Conservation (phyloP, 1,140 invertebrate genomes). For the Macrocentrus cingulum region DNA sequence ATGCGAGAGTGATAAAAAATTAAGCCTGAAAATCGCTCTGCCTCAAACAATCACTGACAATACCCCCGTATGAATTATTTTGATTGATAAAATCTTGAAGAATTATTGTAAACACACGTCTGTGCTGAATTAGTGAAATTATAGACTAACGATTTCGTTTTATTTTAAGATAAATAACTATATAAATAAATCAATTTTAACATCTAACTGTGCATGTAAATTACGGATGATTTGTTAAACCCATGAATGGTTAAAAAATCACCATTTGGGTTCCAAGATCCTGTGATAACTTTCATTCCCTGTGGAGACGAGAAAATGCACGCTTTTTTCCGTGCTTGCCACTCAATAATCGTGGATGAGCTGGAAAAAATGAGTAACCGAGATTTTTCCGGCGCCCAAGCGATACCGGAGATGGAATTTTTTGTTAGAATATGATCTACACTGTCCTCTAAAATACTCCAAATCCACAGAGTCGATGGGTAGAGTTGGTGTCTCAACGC, state of each 20-base stretch:
- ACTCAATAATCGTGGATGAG: conserved; percentile 45
- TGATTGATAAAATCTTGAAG: neutral
- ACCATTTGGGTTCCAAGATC: conserved; percentile 43
- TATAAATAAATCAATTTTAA: conserved; percentile 11
- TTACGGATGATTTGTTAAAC: conserved; percentile 40
- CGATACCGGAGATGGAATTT: conserved; percentile 48
- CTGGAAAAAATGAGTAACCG: conserved; percentile 44
- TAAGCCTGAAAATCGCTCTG: conserved; percentile 36
- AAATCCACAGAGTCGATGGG: conserved; percentile 52
- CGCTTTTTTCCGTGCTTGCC: conserved; percentile 38
- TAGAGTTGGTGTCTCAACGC: conserved; percentile 51
- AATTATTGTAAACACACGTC: too few relatives aligned
- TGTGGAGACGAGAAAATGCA: conserved; percentile 36
- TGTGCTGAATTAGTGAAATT: too few relatives aligned
- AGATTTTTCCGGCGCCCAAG: conserved; percentile 42
- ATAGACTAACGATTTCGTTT: too few relatives aligned
- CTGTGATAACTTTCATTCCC: conserved; percentile 44
- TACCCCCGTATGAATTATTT: conserved; percentile 19
- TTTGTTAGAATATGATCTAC: conserved; percentile 51
- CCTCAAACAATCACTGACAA: conserved; percentile 28
- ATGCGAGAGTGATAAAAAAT: conserved; percentile 63
- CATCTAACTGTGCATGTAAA: conserved; percentile 6
- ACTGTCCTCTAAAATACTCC: conserved; percentile 45
- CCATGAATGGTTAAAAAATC: conserved; percentile 42
- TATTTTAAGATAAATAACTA: too few relatives aligned